Evolutionary conservation across 2,113 vertebrate genomes (phyloP), one percentile per base, ranked within the genome.

Genomic region (Stigmatopora nigra): DNA sequence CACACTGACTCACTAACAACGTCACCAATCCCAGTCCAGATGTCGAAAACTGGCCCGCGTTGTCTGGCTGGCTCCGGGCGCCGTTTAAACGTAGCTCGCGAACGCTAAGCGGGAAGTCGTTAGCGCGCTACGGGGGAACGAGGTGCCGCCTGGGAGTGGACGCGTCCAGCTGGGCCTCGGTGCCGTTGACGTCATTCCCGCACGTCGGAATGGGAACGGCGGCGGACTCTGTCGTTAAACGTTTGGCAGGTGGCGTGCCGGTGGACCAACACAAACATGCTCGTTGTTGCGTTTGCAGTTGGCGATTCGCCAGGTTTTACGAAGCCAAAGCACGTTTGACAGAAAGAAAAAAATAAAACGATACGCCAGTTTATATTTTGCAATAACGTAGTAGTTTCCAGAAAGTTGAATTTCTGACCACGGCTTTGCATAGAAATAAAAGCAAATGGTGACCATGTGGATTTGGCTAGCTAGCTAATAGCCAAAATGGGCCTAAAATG

Each of bases 1-100:
- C 45, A 65, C 64, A 58, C 65, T 64, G 46, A 68, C 71, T 66
- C 61, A 73, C 69, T 75, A 63, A 73, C 45, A 61, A 56, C 67
- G 70, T 77, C 66, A 72, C 56, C 69, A 49, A 59, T 71, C 69
- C 51, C 53, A 55, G 51, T 67, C 70, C 69, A 81, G 78, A 82
- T 81, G 84, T 82, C 83, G 69, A 67, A 53, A 55, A 65, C 63
- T 75, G 69, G 67, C 66, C 69, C 25, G 16, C 61, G 10, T 22
- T 41, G 36, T 31, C 61, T 49, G 12, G 62, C 19, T 25, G 22
- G 61, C 46, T 22, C n/a, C 61, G 13, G 25, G 61, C 46, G 5
- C 19, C 59, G 11, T 61, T 61, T 61, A 45, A 45, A 45, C 53
- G 53, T 2, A 13, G 53, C 20, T 2, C 22, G 64, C 31, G 53